Percentiles rank a stretch among this genome's conserved stretches.
These are phyloP conservation scores for Argyrosomus regius DNA, from an alignment of 2,797 vertebrate species.

Conservation along the genomic window DNA sequence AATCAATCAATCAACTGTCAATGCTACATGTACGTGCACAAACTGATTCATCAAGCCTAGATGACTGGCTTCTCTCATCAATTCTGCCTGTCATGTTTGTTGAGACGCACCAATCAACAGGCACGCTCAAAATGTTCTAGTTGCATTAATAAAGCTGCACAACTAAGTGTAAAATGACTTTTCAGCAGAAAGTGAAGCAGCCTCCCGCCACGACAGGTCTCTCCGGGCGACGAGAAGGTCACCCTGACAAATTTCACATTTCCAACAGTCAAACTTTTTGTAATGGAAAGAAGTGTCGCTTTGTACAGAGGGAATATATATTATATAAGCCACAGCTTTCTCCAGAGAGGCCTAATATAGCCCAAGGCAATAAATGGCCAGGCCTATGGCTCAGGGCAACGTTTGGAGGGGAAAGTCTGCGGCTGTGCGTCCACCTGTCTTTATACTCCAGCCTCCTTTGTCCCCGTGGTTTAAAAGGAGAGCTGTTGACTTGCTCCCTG, in stretches of 20 bases:
- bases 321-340: conserved; percentile 5
- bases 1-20: too few species aligned
- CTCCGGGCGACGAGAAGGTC: conserved; percentile 47
- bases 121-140: too few species aligned
- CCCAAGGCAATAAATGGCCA: conserved; percentile 23
- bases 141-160: background rate
- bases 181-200: background rate
- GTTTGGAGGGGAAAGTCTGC: conserved; percentile 26
- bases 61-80: too few species aligned
- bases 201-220: background rate
- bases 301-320: conserved; percentile 17
- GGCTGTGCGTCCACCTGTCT: conserved; percentile 37
- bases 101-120: too few species aligned
- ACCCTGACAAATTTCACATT: conserved; percentile 46
- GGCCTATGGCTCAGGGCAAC: conserved; percentile 23
- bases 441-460: conserved; percentile 41
- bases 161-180: background rate
- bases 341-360: conserved; percentile 24
- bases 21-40: too few species aligned
- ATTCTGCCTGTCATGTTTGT: too few species aligned
- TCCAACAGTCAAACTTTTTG: conserved; percentile 29
- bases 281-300: conserved; percentile 44
- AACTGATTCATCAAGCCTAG: too few species aligned
- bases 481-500: conserved; percentile 28
- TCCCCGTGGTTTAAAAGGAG: conserved; percentile 37